Conservation (phyloP, 2,797 vertebrate genomes). For the Amphiprion clarkii region DNA sequence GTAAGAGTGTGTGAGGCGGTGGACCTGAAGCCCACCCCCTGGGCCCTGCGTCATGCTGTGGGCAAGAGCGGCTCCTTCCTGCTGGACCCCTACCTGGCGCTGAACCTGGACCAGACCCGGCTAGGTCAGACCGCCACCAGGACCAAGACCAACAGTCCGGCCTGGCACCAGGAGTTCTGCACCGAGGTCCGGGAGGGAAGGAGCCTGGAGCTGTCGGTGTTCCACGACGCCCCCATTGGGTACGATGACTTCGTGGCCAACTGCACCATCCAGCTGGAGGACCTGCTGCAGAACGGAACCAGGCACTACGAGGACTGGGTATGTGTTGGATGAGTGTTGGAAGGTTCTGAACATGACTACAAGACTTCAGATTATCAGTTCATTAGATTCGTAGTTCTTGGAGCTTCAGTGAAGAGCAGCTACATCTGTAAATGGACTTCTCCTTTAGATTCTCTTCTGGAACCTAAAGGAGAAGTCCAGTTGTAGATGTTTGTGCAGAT, state of each 20-base stretch:
- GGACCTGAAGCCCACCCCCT: conserved; percentile 97
- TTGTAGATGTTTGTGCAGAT: no score
- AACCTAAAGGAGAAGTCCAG: no score
- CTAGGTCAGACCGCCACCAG: conserved; percentile 97
- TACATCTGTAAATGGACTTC: no score
- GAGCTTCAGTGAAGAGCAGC: no score
- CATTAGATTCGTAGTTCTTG: no score
- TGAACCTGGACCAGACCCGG: conserved; percentile 97
- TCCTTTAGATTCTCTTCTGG: no score
- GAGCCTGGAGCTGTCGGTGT: conserved; percentile 98
- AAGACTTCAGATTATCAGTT: no score
- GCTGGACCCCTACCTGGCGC: conserved; percentile 97
- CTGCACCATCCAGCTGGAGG: conserved; percentile 99
- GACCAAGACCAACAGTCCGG: conserved; percentile 97
- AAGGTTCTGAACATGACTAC: neutral
- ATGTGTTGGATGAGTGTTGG: conserved; percentile 67
- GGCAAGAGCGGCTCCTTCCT: conserved; percentile 97
- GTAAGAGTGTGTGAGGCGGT: conserved; percentile 98
- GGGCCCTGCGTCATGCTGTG: conserved; percentile 97
- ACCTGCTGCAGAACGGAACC: conserved; percentile 99
- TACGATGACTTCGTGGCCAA: conserved; percentile 99
- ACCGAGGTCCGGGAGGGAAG: conserved; percentile 95
- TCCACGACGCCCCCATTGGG: conserved; percentile 98
- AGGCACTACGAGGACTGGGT: conserved; percentile 99
- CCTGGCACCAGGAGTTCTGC: conserved; percentile 99